Evolutionary conservation across 2,113 vertebrate genomes (phyloP), one percentile per base, ranked within the genome.

Genomic region (Micronisus gabar): DNA sequence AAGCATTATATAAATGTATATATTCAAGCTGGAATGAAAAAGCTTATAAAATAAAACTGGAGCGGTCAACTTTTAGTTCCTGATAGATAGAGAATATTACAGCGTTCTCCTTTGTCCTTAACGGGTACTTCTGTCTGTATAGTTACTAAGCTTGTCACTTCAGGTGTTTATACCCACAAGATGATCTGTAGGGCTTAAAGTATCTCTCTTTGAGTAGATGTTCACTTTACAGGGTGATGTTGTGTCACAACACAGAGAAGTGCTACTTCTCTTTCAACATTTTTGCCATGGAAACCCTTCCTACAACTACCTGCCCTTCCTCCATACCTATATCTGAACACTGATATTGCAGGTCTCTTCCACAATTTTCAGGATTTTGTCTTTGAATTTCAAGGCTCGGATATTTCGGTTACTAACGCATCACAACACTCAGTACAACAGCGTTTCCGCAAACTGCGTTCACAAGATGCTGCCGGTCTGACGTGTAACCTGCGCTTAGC

Each of bases 201-300:
- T 30, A 26, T 43, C 41, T 75, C 66, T 48, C 52, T 68, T 59
- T 1, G 1, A 81, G 58, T 2, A 4, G 9, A 73, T 80, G 11
- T n/a, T 83, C 43, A 48, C 53, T 76, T 86, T 15, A 27, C 8
- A 79, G 41, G 67, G 41, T 27, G 25, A 36, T 68, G 25, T 27
- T 68, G 7, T 66, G 61, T 36, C 41, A 94, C 25, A 48, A 30
- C 14, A 61, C 3, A 63, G 36, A 61, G 30, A 85, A 59, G 3
- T 6, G 12, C 11, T 83, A 5, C 23, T 88, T 68, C 86, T 90
- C 19, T 72, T 61, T 20, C 26, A 63, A 13, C 0, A 4, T 36
- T 55, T 95, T 88, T 91, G n/a, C 43, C 59, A 83, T 36, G 53
- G 75, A 88, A 97, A 83, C 8, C 14, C 48, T 55, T 65, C 32